These are phyloP conservation scores for Scalopus aquaticus DNA, from an alignment of 2,113 vertebrate species.

Conservation along the genomic window DNA sequence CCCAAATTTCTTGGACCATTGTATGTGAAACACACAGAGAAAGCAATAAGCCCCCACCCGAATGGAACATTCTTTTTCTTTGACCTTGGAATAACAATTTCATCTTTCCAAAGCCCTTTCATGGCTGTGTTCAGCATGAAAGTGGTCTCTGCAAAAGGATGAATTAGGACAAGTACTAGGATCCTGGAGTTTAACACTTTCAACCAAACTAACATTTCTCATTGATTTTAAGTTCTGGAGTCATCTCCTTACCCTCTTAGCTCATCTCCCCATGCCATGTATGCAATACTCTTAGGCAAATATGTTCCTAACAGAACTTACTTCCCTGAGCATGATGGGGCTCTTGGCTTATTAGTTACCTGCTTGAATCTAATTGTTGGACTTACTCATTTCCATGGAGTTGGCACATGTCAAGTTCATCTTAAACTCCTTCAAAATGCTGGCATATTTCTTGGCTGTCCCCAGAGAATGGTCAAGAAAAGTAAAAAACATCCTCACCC, in stretches of 20 bases:
- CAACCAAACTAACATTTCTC: not conserved
- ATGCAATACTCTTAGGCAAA: not conserved
- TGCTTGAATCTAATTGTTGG: not conserved
- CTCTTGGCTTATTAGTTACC: not conserved
- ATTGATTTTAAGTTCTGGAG: not conserved
- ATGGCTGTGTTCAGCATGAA: not conserved
- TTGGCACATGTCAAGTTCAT: not conserved
- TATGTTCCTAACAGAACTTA: not conserved
- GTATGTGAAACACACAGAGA: slow-evolving; percentile 49
- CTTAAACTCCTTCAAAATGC: not conserved
- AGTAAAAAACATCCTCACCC: not conserved
- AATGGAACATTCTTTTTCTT: not conserved
- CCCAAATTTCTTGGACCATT: slow-evolving; percentile 53
- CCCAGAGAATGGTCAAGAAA: not conserved
- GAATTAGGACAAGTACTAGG: not conserved
- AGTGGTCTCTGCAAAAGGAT: not conserved
- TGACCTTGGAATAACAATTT: not conserved
- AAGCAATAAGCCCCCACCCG: slow-evolving; percentile 34
- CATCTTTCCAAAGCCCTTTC: slow-evolving; percentile 29
- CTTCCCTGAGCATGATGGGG: not conserved
- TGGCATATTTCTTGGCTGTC: not conserved
- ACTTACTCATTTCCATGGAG: not conserved
- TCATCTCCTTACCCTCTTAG: not conserved
- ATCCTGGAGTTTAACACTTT: not conserved
- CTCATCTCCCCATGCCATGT: not conserved